Base-by-base conservation (phyloP, 2,113 vertebrate genomes). In the Notechis scutatus region DNA sequence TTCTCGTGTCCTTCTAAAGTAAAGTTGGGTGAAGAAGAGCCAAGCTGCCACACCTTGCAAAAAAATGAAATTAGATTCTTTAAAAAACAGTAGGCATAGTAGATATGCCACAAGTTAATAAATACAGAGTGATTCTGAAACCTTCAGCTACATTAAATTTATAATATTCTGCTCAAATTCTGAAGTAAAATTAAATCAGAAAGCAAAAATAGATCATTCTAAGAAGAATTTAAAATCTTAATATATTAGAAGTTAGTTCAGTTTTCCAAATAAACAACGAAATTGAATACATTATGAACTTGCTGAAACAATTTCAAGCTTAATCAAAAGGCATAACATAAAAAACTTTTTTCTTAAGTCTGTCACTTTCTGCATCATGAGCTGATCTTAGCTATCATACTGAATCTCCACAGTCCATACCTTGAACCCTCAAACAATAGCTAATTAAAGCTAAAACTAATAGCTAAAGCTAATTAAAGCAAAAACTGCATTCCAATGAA, bases 1-100 rank as follows among this genome's bases (percentile, higher is more conserved):
- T 99, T 99, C 96, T 99, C 99, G 0, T 99, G 99, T 69, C 99
- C 99, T 93, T 99, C 99, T 97, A 99, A 97, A 59, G 99, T 99
- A 95, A 99, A 99, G 97, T 99, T 99, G 59, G 99, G 99, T 92
- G 99, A 99, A 0, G 99, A 99, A 14, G 99, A 99, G 50, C 99
- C 99, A n/a, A 99, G 98, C 96, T 99, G 99, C 99, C 99, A 99
- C 20, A 99, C 99, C 99, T 99, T 90, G 4, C 34, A 74, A 93
- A 92, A 47, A 94, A 20, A 91, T 3, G 94, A 57, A 7, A n/a
- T n/a, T 87, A 1, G 5, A 6, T 12, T 47, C n/a, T 21, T 61
- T 1, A 45, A 87, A 24, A 91, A 87, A 0, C 42, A 86, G 0
- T 39, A 21, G 24, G 15, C 85, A 88, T 9, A 93, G 50, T 4